A percentile compares a stretch with the other conserved stretches of the same genome.
Conservation (phyloP, 2,888 invertebrate genomes). For the Gymnosoma rotundatum region DNA sequence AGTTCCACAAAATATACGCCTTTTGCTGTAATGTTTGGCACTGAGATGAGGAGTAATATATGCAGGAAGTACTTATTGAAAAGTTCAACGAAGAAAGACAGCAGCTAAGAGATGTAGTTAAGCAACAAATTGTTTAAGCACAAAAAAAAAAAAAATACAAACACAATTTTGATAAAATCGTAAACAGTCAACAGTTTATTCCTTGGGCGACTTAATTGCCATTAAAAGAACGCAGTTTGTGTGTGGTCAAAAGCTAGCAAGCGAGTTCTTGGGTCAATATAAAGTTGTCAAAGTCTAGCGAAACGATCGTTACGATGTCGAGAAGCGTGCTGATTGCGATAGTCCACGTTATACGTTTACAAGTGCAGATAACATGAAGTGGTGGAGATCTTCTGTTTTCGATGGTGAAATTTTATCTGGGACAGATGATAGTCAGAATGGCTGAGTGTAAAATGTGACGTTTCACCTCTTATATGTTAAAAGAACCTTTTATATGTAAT, state of each 20-base stretch:
- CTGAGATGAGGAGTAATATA: background rate
- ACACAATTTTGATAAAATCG: constrained; percentile 61
- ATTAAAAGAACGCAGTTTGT: constrained; percentile 70
- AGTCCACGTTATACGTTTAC: constrained; percentile 30
- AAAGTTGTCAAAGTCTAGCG: constrained; percentile 61
- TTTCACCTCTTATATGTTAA: too few relatives aligned
- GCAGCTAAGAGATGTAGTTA: constrained; percentile 2
- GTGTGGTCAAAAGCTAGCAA: constrained; percentile 61
- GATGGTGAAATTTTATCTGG: background rate
- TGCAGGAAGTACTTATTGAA: constrained; percentile 26
- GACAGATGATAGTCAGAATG: background rate
- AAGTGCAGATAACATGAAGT: background rate
- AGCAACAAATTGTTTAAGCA: constrained; percentile 50
- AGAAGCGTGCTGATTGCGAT: constrained; percentile 50
- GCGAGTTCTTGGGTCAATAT: constrained; percentile 66
- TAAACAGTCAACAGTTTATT: constrained; percentile 37
- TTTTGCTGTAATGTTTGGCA: constrained; percentile 61
- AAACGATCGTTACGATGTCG: constrained; percentile 53
- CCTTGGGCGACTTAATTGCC: constrained; percentile 62
- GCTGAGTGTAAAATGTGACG: background rate
- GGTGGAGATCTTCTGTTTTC: background rate
- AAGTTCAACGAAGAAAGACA: constrained; percentile 8
- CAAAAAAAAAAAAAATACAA: constrained; percentile 60
- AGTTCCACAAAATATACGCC: constrained; percentile 34
- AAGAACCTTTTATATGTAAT: too few relatives aligned